A percentile compares a stretch with the other conserved stretches of the same genome.
Conservation (phyloP, 2,888 invertebrate genomes). For the Lithophane socia region DNA sequence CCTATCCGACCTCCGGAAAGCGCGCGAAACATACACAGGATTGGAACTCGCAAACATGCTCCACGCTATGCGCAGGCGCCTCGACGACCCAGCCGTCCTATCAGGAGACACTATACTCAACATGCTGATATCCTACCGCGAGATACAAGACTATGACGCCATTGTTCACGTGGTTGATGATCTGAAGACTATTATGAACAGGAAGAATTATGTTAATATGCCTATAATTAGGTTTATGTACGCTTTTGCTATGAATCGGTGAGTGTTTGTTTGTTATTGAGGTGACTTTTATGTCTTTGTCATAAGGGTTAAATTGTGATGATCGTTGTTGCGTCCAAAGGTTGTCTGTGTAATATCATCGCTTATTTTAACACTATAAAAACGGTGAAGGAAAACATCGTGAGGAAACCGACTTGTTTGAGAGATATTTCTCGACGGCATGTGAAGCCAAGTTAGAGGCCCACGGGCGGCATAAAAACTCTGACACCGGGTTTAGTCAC, state of each 20-base stretch:
- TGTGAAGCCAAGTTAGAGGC: too few relatives aligned
- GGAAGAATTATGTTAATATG: conserved; percentile 96
- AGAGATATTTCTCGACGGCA: too few relatives aligned
- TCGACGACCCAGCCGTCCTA: conserved; percentile 99
- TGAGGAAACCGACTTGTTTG: too few relatives aligned
- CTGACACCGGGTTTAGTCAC: too few relatives aligned
- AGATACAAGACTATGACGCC: conserved; percentile 98
- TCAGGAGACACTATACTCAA: conserved; percentile 99
- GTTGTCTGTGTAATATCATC: too few relatives aligned
- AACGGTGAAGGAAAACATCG: too few relatives aligned
- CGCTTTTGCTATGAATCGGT: conserved; percentile 99
- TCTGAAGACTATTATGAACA: conserved; percentile 96
- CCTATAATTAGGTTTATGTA: conserved; percentile 98
- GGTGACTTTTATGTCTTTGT: too few relatives aligned
- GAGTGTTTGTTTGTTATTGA: conserved; percentile 58
- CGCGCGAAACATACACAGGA: conserved; percentile 96
- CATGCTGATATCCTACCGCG: conserved; percentile 97
- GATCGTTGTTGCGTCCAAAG: neutral
- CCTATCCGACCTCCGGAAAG: conserved; percentile 97
- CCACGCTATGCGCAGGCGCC: conserved; percentile 96
- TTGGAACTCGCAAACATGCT: conserved; percentile 95
- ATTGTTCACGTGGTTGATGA: conserved; percentile 99
- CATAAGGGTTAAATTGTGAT: neutral
- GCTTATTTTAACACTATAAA: neutral
- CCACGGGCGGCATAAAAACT: too few relatives aligned